Base-by-base conservation (phyloP, 2,888 invertebrate genomes). In the Macroteleia sp. region DNA sequence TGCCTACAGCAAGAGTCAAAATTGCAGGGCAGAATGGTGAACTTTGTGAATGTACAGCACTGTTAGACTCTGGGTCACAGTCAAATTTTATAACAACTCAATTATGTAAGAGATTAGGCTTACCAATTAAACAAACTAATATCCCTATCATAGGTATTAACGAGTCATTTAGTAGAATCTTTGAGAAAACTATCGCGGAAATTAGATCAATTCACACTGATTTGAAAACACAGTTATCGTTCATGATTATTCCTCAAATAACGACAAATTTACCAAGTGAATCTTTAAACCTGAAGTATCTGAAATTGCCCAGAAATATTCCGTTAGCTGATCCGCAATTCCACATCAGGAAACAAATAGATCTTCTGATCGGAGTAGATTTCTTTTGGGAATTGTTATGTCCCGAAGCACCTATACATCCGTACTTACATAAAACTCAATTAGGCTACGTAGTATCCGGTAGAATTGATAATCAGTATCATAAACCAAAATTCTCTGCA, bases 371-470 rank as follows among this genome's bases (percentile, higher is more conserved):
- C 17, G 41, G 41, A 41, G 41, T 41, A 16, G 52, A 66, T 9
- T 22, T 54, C 5, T 66, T 66, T 30, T 66, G 66, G 54, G 34
- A 66, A n/a, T 46, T 66, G 9, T 32, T 69, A 4, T 30, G 57
- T 12, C 32, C 41, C 3, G 41, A 41, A 41, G 6, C 39, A 34
- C 9, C 52, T 8, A 1, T 8, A 3, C 42, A 52, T 22, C 42
- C 59, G 1, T 70, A 59, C 12, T 9, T 44, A 6, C 42, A 42
- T 12, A 42, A 22, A 6, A 70, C 61, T 4, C 54, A 70, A 9
- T 12, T 57, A 12, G 42, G 42, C 16, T 57, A 57, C n/a, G 19
- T 57, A 12, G 30, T 57, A 12, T 59, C 46, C 8, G 44, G 46
- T 30, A 32, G 3, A n/a, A 44, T 59, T 10, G 17, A 10, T 3